These are phyloP conservation scores for Diprion similis DNA, from an alignment of 1,140 invertebrate species.

Conservation along the genomic window DNA sequence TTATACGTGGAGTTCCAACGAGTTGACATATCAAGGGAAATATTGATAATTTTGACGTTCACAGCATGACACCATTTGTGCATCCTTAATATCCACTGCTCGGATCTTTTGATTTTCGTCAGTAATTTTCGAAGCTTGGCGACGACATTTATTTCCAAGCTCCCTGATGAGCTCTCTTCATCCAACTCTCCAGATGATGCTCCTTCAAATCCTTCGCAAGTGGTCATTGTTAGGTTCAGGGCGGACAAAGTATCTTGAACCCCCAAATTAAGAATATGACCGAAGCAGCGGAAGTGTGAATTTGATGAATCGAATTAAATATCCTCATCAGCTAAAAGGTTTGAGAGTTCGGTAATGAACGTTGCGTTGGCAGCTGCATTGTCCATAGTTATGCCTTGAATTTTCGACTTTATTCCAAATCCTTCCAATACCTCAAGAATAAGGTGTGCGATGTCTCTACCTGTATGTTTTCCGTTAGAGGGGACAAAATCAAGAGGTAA, in stretches of 20 bases:
- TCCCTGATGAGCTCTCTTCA: conserved; percentile 35
- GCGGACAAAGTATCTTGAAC: conserved; percentile 35
- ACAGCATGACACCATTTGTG: conserved; percentile 38
- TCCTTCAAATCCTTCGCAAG: too few species aligned
- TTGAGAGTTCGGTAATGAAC: conserved; percentile 21
- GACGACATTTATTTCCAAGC: conserved; percentile 37
- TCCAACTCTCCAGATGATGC: conserved; percentile 30
- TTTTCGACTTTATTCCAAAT: conserved; percentile 21
- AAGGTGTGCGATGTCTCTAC: conserved; percentile 21
- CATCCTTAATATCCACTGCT: conserved; percentile 40
- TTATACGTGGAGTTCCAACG: too few species aligned
- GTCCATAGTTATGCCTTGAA: too few species aligned
- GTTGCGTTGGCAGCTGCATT: conserved; percentile 22
- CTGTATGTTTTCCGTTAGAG: conserved; percentile 25
- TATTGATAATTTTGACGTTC: too few species aligned
- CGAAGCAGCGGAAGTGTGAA: conserved; percentile 37
- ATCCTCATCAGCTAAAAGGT: conserved; percentile 9
- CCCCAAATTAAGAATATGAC: conserved; percentile 34
- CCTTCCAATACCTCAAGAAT: conserved; percentile 22
- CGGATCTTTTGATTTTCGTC: conserved; percentile 42
- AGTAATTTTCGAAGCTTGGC: conserved; percentile 37
- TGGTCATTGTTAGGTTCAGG: too few species aligned
- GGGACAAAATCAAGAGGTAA: conserved; percentile 29
- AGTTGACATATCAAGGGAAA: too few species aligned
- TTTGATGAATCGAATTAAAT: conserved; percentile 29